A percentile compares a stretch with the other conserved stretches of the same genome.
Conservation (phyloP, 1,140 invertebrate genomes). For the Drosophila asahinai region DNA sequence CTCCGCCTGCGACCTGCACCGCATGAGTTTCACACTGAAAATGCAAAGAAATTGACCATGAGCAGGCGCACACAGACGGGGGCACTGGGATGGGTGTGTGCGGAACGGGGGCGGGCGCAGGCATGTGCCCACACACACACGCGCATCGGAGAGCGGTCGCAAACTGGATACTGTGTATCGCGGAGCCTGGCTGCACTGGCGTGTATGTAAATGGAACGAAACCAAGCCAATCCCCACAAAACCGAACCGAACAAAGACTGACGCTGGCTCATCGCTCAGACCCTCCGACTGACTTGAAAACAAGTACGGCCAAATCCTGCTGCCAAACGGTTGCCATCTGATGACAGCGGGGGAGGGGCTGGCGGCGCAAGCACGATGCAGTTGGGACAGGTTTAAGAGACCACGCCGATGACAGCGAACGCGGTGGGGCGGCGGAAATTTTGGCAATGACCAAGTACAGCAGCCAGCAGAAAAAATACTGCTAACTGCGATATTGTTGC, state of each 20-base stretch:
- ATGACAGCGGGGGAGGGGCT: constrained; percentile 43
- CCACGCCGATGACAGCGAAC: constrained; percentile 25
- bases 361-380: constrained; percentile 70
- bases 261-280: constrained; percentile 49
- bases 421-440: constrained; percentile 49
- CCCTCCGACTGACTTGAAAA: constrained; percentile 56
- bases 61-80: constrained; percentile 30
- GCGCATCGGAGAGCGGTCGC: constrained; percentile 24
- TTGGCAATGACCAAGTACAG: constrained; percentile 78
- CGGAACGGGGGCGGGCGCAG: constrained; percentile 2
- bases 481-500: constrained; percentile 73
- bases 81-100: constrained; percentile 1
- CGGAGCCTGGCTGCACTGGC: constrained; percentile 45
- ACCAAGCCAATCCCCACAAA: constrained; percentile 37
- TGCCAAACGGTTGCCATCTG: constrained; percentile 69
- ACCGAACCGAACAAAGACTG: constrained; percentile 72
- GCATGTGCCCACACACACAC: constrained; percentile 27
- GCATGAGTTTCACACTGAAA: constrained; percentile 81
- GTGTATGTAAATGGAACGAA: constrained; percentile 75
- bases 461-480: constrained; percentile 55
- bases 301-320: constrained; percentile 78
- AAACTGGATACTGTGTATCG: constrained; percentile 50
- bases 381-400: constrained; percentile 72
- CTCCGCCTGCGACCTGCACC: constrained; percentile 64
- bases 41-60: constrained; percentile 76